These are phyloP conservation scores for Philereme transversata DNA, from an alignment of 2,888 invertebrate species.

Conservation along the genomic window DNA sequence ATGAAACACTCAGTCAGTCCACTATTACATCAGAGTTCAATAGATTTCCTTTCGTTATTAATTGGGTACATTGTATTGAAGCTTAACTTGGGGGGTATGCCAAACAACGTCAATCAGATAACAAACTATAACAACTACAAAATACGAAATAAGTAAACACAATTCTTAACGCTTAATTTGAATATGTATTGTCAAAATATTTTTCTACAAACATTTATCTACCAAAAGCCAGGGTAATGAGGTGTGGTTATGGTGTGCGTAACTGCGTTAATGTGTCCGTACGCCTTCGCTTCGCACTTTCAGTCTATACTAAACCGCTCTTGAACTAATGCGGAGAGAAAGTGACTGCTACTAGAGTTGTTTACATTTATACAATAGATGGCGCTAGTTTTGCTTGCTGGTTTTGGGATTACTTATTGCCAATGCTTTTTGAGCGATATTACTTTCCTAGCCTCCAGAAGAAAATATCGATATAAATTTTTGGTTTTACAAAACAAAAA, in stretches of 20 bases:
- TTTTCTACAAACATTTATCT: conserved; percentile 54
- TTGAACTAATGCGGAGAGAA: conserved; percentile 14
- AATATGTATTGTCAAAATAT: not conserved
- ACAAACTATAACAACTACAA: too few relatives aligned
- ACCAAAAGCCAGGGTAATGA: conserved; percentile 52
- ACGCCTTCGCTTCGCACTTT: conserved; percentile 67
- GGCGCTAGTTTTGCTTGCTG: conserved; percentile 7
- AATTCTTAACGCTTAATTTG: too few relatives aligned
- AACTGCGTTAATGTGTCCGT: conserved; percentile 58
- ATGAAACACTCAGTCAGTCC: too few relatives aligned
- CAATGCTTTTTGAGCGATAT: not conserved
- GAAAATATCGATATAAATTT: too few relatives aligned
- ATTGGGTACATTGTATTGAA: too few relatives aligned
- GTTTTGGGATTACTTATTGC: not conserved
- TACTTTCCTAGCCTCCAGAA: too few relatives aligned
- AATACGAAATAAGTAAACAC: too few relatives aligned
- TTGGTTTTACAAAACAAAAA: too few relatives aligned
- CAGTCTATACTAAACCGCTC: conserved; percentile 18
- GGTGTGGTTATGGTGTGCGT: conserved; percentile 71
- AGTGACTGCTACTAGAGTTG: conserved; percentile 10
- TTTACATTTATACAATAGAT: conserved; percentile 10
- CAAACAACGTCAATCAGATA: too few relatives aligned
- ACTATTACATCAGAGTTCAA: too few relatives aligned
- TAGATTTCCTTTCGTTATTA: too few relatives aligned
- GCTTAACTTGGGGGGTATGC: too few relatives aligned